These are phyloP conservation scores for Polyommatus icarus DNA, from an alignment of 2,888 invertebrate species.

Conservation along the genomic window DNA sequence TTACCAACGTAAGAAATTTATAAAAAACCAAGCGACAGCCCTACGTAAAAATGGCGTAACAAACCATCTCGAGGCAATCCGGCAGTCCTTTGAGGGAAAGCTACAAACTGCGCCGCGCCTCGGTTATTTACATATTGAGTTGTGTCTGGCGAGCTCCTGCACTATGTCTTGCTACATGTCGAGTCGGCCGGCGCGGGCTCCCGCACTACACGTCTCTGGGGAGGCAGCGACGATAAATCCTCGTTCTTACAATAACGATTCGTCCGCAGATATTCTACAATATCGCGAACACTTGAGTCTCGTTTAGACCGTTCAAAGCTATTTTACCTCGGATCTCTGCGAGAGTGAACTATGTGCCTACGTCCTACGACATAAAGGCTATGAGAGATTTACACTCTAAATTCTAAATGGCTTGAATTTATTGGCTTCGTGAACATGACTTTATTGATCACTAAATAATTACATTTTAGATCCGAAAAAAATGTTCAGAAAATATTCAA, in stretches of 20 bases:
- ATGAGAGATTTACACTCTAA: too few species aligned
- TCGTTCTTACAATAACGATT: background rate
- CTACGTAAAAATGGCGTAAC: background rate
- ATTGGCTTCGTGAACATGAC: too few species aligned
- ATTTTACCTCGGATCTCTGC: too few species aligned
- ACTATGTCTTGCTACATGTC: background rate
- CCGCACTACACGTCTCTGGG: background rate
- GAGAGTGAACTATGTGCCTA: too few species aligned
- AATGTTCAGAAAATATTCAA: too few species aligned
- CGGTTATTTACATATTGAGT: conserved; percentile 20
- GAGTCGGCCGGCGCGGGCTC: background rate
- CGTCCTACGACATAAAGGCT: too few species aligned
- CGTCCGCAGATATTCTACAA: background rate
- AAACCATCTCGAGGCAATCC: conserved; percentile 7
- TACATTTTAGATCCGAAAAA: too few species aligned
- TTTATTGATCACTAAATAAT: too few species aligned
- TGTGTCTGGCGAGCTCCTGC: conserved; percentile 13
- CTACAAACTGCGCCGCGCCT: conserved; percentile 1
- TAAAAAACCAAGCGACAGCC: background rate
- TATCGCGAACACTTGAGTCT: background rate
- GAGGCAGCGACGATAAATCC: background rate
- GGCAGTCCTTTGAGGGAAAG: conserved; percentile 2
- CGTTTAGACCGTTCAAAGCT: too few species aligned
- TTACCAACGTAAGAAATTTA: background rate
- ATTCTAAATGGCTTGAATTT: too few species aligned